A percentile compares a stretch with the other conserved stretches of the same genome.
Evolutionary conservation across 2,888 invertebrate species (phyloP).

Genomic region (Unio delphinus): DNA sequence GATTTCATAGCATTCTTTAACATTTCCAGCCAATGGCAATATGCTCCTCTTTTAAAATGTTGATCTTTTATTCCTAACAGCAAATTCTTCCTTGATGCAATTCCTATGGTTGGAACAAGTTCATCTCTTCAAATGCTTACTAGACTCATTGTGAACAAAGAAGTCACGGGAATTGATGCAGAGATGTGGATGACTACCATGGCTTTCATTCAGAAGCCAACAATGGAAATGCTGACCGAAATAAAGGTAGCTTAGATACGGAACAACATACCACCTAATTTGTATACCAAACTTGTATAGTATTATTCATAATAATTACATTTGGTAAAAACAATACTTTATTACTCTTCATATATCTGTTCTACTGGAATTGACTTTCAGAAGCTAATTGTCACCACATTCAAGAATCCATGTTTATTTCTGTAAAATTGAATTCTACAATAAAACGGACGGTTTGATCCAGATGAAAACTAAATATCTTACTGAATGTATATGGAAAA

Average conservation of each 20-base stretch:
- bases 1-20: too few relatives aligned
- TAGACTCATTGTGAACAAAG: conserved; percentile 81
- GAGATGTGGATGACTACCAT: conserved; percentile 90
- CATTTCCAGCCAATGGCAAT: too few relatives aligned
- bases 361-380: not conserved
- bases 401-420: too few relatives aligned
- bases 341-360: too few relatives aligned
- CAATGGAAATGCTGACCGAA: conserved; percentile 71
- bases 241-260: conserved; percentile 64
- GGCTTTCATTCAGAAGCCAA: conserved; percentile 80
- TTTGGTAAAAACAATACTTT: too few relatives aligned
- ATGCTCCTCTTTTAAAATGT: not conserved
- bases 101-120: conserved; percentile 88
- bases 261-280: not conserved
- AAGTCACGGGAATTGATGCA: conserved; percentile 78
- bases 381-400: not conserved
- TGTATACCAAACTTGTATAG: not conserved
- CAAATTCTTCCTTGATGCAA: conserved; percentile 85
- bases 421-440: too few relatives aligned
- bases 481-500: not conserved
- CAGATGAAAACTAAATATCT: not conserved
- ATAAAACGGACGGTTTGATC: not conserved
- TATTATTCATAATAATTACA: not conserved
- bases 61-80: conserved; percentile 67
- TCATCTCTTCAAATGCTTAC: conserved; percentile 88